phyloP scores from a whole-genome alignment of 2,888 invertebrate genomes.

The Eupithecia subumbrata region DNA sequence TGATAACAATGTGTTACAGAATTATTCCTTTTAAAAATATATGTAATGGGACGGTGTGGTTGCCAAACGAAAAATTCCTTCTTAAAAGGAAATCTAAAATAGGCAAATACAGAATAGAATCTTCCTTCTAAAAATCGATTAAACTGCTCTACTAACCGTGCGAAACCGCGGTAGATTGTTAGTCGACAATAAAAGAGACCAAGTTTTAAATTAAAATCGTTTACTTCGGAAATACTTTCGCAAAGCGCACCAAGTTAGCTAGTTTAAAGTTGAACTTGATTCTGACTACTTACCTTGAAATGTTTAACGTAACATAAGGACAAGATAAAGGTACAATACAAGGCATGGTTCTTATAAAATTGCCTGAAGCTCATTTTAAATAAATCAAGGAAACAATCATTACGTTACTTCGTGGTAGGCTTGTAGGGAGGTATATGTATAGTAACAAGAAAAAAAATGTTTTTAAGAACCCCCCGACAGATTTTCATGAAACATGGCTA shows the following conservation, averaged over 20 bases:
- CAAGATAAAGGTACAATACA: background rate
- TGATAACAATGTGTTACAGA: no score
- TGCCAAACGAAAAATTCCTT: no score
- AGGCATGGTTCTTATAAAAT: background rate
- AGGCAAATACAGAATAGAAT: no score
- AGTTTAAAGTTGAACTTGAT: background rate
- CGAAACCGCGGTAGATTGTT: background rate
- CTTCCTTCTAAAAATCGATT: background rate
- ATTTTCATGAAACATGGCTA: no score
- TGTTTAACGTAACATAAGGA: background rate
- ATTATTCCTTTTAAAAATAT: no score
- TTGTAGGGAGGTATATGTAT: background rate
- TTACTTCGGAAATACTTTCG: background rate
- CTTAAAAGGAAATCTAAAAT: no score
- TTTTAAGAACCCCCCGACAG: no score
- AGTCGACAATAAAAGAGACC: background rate
- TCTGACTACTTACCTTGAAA: background rate
- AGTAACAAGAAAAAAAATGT: no score
- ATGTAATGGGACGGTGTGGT: no score
- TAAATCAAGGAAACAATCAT: background rate
- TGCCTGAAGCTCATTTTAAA: background rate
- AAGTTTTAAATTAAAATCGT: background rate
- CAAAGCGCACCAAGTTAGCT: slow-evolving; percentile 2
- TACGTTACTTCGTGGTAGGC: background rate
- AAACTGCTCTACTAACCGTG: background rate